Conservation (phyloP, 1,140 invertebrate species). For the Heliconius melpomene region DNA sequence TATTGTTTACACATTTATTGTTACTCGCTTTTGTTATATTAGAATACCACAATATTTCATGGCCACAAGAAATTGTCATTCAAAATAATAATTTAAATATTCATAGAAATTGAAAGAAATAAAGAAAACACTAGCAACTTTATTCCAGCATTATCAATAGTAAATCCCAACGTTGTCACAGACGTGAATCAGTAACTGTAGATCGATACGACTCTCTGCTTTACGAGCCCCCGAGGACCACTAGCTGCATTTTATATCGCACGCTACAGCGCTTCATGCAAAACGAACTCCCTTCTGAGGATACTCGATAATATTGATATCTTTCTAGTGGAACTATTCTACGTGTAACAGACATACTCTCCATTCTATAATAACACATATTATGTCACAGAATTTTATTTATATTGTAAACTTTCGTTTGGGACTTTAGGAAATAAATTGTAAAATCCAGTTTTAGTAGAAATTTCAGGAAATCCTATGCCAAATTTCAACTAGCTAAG, state of each 20-base stretch:
- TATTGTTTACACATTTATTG: too few relatives aligned
- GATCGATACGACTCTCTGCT: slow-evolving; percentile 24
- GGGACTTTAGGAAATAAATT: too few relatives aligned
- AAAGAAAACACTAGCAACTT: not conserved
- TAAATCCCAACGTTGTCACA: slow-evolving; percentile 14
- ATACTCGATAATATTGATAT: slow-evolving; percentile 28
- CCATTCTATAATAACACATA: not conserved
- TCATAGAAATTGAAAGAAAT: not conserved
- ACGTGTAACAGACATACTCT: not conserved
- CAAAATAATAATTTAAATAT: too few relatives aligned
- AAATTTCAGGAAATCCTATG: too few relatives aligned
- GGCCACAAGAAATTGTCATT: too few relatives aligned
- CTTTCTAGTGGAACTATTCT: not conserved
- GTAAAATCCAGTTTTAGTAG: too few relatives aligned
- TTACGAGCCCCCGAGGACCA: slow-evolving; percentile 33
- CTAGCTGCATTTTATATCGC: slow-evolving; percentile 32
- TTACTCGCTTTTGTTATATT: too few relatives aligned
- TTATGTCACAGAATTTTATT: not conserved
- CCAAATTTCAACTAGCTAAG: too few relatives aligned
- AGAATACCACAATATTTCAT: too few relatives aligned
- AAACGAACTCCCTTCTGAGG: slow-evolving; percentile 32
- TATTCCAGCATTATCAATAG: slow-evolving; percentile 5
- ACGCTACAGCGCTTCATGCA: slow-evolving; percentile 25
- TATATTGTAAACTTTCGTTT: not conserved
- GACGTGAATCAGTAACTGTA: slow-evolving; percentile 16